Conservation (phyloP, 2,113 vertebrate species). For the Amphiprion ocellaris region DNA sequence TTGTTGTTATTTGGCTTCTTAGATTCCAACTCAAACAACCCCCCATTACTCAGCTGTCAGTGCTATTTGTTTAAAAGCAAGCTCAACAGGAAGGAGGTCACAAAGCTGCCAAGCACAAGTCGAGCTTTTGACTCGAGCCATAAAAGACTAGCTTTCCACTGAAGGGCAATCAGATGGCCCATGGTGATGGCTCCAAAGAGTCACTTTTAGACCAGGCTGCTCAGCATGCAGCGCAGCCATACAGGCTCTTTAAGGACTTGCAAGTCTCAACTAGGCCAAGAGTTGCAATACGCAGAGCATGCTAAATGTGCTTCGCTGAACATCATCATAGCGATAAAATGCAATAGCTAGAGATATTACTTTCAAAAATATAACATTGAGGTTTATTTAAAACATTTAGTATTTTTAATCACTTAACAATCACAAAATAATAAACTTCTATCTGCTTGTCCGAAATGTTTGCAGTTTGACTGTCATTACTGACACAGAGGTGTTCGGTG, state of each 20-base stretch:
- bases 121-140: conserved; percentile 64
- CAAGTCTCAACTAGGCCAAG: conserved; percentile 9
- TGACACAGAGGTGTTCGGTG: no score
- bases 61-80: conserved; percentile 73
- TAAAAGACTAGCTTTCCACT: conserved; percentile 65
- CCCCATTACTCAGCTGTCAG: conserved; percentile 71
- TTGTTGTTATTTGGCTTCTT: conserved; percentile 55
- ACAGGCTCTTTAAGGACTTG: conserved; percentile 1
- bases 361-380: no score
- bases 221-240: conserved; percentile 67
- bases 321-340: neutral
- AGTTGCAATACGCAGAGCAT: neutral
- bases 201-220: conserved; percentile 58
- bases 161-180: conserved; percentile 58
- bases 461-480: no score
- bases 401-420: neutral
- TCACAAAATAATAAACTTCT: neutral
- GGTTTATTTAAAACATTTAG: neutral
- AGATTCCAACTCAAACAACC: conserved; percentile 60
- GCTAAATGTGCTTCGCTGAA: neutral
- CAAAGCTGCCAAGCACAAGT: conserved; percentile 73
- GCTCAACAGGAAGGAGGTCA: conserved; percentile 71
- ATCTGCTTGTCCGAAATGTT: neutral
- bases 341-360: neutral
- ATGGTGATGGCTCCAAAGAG: conserved; percentile 49